Conservation (phyloP, 2,797 vertebrate genomes). For the Halcyon chelicuti region DNA sequence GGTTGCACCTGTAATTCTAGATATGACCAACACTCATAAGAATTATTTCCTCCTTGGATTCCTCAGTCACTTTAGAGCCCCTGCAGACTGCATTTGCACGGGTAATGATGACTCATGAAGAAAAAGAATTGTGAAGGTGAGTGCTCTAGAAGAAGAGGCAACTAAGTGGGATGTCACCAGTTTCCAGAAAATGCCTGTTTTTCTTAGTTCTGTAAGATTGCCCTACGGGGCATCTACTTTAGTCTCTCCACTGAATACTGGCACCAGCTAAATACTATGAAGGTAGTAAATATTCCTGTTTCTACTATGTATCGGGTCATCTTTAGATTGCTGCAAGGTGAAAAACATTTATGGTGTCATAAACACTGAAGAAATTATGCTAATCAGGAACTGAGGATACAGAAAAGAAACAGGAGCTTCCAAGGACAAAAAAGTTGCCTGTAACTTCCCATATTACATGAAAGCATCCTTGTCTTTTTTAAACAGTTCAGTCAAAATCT, state of each 20-base stretch:
- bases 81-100: accelerated
- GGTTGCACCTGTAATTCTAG: neutral
- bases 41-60: neutral
- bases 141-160: neutral
- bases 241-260: neutral
- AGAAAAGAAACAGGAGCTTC: neutral
- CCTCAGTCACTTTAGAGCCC: neutral
- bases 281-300: neutral
- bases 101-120: neutral
- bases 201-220: neutral
- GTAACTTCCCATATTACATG: neutral
- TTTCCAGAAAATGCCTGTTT: neutral
- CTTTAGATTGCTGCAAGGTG: neutral
- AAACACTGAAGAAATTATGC: neutral
- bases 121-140: neutral
- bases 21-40: neutral
- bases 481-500: neutral
- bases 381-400: neutral
- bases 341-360: neutral
- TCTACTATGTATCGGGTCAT: neutral
- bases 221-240: neutral
- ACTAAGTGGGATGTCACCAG: neutral
- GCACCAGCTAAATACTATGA: neutral
- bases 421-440: neutral
- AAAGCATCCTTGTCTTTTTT: neutral